Base-by-base conservation (phyloP, 2,113 vertebrate genomes). In the Camelus bactrianus region DNA sequence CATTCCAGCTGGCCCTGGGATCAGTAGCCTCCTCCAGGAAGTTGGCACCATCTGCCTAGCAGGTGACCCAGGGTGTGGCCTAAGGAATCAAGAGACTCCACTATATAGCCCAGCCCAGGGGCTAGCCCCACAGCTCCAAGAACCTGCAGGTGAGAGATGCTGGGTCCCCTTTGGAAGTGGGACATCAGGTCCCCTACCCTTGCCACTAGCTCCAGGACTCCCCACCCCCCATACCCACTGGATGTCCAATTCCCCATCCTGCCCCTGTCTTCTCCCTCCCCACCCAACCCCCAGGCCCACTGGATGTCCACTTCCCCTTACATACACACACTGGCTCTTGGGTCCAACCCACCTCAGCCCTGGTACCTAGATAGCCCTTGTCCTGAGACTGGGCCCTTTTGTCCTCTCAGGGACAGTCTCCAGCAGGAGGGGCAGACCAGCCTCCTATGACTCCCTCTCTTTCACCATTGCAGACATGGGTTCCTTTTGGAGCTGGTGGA, bases 141-240 rank as follows among this genome's bases (percentile, higher is more conserved):
- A 70, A 97, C 96, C 96, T 87, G 89, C 95, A 98, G 98, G 98
- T 98, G 64, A 98, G 97, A 89, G 42, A 48, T 67, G 20, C 72
- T 42, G 54, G 10, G 26, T n/a, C 24, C 52, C 65, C 48, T 89
- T 28, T 32, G 30, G 84, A 87, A 56, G 48, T 10, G 69, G 92
- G 65, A 70, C 5, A 7, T 32, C 19, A 16, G 62, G 48, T 58
- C 10, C 17, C 30, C 69, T 67, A 5, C 64, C 83, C 86, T 86
- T 73, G 22, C 42, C 32, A 38, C 17, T 72, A 22, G 14, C 42
- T 69, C 65, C 30, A 62, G 38, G 30, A 35, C 13, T 76, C 62
- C 48, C 64, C 5, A 46, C 7, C 3, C 48, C 46, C 5, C n/a
- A 50, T 22, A 58, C 56, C 50, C 75, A 46, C 16, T 64, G 46